Percentiles rank a stretch among this genome's conserved stretches.
Evolutionary conservation across 2,888 invertebrate genomes (phyloP).

Genomic region (Dendrolimus pini): DNA sequence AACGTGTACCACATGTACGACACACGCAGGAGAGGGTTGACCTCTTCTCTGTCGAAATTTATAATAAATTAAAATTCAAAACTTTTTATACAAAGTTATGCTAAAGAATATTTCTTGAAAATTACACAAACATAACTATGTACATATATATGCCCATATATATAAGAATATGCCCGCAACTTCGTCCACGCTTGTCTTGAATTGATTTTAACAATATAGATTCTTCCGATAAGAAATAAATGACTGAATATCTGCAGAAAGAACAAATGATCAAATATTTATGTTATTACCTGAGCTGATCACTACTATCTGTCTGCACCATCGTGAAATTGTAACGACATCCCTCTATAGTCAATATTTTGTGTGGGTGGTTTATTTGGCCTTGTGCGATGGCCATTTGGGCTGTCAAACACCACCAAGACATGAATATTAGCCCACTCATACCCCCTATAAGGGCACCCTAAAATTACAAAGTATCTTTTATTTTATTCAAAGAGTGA

Average conservation of each 20-base stretch:
- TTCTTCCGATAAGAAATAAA: no score
- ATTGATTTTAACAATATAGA: no score
- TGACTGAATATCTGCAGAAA: no score
- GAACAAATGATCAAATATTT: no score
- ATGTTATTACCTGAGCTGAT: constrained; percentile 16
- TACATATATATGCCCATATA: no score
- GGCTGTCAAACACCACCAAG: constrained; percentile 78
- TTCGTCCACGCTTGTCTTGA: no score
- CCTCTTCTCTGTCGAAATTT: constrained; percentile 52
- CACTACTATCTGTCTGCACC: constrained; percentile 19
- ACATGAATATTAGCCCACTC: constrained; percentile 72
- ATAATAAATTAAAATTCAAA: neutral
- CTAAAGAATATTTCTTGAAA: constrained; percentile 1
- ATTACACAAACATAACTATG: constrained; percentile 7
- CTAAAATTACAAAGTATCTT: constrained; percentile 37
- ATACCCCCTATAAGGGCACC: constrained; percentile 78
- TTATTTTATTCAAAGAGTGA: neutral
- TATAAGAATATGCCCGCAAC: no score
- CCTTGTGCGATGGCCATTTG: constrained; percentile 79
- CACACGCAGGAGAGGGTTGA: constrained; percentile 81
- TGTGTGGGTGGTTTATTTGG: constrained; percentile 80
- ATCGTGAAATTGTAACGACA: constrained; percentile 79
- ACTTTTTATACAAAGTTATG: neutral
- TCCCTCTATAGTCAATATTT: constrained; percentile 78
- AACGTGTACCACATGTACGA: constrained; percentile 89